Evolutionary conservation across 2,113 vertebrate species (phyloP), one percentile per base, ranked within the genome.

Genomic region (Acanthisitta chloris): DNA sequence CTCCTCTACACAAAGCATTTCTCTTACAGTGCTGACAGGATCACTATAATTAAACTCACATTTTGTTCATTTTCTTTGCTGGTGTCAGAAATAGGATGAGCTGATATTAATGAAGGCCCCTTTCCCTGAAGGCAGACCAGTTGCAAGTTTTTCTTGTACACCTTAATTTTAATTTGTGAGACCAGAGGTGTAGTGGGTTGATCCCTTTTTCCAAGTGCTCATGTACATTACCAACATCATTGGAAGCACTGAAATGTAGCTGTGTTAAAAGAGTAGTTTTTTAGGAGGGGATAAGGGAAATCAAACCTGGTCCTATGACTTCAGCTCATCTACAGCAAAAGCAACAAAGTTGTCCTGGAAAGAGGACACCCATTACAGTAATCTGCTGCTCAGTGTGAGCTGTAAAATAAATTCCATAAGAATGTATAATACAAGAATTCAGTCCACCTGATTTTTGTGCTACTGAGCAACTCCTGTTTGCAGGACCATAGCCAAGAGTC

Each of bases 211-310:
- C 34, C 62, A 48, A 29, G 17, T 7, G 6, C n/a, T 12, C 26
- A 28, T 0, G 0, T 17, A 33, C 20, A 29, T 36, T 57, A 34
- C 11, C 67, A 81, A 8, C 8, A 77, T 20, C 59, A 57, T 0
- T 40, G 20, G 31, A 14, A 84, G 38, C 59, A 51, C 16, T 18
- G 21, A 59, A 40, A 51, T 23, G 19, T 13, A 69, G 12, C 7
- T 40, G 17, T 73, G 17, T 43, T 38, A 36, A 88, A 69, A 70
- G 12, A 42, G 33, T 11, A 62, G 33, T 28, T 24, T 51, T 62
- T 58, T 34, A 83, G 55, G 14, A 54, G n/a, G 5, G 8, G 9
- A 36, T 45, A 73, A 40, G 24, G 81, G 6, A 11, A 33, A 78
- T 8, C 55, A n/a, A n/a, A n/a, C n/a, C n/a, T n/a, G n/a, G n/a